Percentiles rank a stretch among this genome's conserved stretches.
phyloP scores from a whole-genome alignment of 2,113 vertebrate species.

The Saguinus imperator region DNA sequence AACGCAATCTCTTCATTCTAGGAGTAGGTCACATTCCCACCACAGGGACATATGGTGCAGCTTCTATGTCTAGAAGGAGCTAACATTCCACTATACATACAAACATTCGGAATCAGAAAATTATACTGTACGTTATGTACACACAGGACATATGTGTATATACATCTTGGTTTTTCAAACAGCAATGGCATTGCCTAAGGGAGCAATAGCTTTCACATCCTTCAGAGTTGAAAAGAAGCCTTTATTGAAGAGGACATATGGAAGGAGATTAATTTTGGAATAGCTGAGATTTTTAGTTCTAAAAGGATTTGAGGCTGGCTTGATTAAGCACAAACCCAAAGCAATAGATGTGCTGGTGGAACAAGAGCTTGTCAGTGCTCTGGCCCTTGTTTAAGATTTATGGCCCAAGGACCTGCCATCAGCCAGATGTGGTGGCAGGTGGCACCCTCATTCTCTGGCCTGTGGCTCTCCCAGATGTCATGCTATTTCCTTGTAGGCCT shows the following conservation, averaged over 20 bases:
- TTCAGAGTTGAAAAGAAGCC: conserved; percentile 18
- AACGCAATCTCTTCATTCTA: background rate
- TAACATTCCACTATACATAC: conserved; percentile 3
- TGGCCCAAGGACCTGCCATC: background rate
- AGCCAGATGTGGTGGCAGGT: background rate
- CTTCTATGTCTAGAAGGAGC: background rate
- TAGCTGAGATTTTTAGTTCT: conserved; percentile 8
- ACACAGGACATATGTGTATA: background rate
- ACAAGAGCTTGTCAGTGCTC: background rate
- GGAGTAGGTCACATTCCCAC: background rate
- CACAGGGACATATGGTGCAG: background rate
- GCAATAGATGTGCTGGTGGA: background rate
- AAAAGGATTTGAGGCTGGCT: conserved; percentile 14
- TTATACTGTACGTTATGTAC: background rate
- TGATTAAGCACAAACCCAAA: conserved; percentile 20
- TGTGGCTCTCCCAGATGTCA: background rate
- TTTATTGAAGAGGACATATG: conserved; percentile 2
- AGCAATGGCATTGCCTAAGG: conserved; percentile 10
- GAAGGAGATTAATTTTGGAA: conserved; percentile 39
- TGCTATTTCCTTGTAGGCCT: background rate
- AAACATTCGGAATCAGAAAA: conserved; percentile 54
- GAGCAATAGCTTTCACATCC: conserved; percentile 41
- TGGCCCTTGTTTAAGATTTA: background rate
- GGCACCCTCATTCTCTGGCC: background rate
- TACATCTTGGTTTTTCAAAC: conserved; percentile 42